A percentile compares a stretch with the other conserved stretches of the same genome.
Conservation (phyloP, 1,140 invertebrate species). For the Heliconius hermathena region DNA sequence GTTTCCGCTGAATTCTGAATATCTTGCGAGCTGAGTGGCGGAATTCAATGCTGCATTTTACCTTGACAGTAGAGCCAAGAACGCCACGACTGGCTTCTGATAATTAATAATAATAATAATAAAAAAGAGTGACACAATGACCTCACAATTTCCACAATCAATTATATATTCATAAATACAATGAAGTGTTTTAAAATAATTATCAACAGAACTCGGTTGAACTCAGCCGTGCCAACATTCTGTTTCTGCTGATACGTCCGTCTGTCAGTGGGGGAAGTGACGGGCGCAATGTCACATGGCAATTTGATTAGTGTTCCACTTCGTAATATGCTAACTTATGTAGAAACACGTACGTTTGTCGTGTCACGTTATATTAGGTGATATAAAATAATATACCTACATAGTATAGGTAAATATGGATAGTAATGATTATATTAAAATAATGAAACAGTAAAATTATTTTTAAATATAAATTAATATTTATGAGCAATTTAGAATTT, state of each 20-base stretch:
- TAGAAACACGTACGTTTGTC: constrained; percentile 25
- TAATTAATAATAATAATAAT: no score
- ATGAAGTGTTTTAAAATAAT: not conserved
- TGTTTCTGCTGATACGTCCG: constrained; percentile 40
- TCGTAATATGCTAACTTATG: constrained; percentile 35
- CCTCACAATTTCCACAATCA: no score
- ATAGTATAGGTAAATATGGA: not conserved
- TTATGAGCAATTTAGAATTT: no score
- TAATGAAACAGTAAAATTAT: no score
- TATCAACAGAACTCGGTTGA: not conserved
- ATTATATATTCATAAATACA: no score
- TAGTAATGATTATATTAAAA: not conserved
- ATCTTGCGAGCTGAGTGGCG: no score
- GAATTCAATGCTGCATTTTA: no score
- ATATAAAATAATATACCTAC: not conserved
- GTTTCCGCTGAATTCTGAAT: no score
- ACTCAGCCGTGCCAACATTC: constrained; percentile 31
- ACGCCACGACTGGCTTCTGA: no score
- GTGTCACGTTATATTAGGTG: not conserved
- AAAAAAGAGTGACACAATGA: no score
- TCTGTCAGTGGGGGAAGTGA: constrained; percentile 35
- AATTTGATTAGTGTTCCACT: constrained; percentile 41
- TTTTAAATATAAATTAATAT: no score
- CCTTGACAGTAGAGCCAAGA: no score
- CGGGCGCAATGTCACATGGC: constrained; percentile 32